Base-by-base conservation (phyloP, 2,888 invertebrate genomes). In the Spodoptera littoralis region DNA sequence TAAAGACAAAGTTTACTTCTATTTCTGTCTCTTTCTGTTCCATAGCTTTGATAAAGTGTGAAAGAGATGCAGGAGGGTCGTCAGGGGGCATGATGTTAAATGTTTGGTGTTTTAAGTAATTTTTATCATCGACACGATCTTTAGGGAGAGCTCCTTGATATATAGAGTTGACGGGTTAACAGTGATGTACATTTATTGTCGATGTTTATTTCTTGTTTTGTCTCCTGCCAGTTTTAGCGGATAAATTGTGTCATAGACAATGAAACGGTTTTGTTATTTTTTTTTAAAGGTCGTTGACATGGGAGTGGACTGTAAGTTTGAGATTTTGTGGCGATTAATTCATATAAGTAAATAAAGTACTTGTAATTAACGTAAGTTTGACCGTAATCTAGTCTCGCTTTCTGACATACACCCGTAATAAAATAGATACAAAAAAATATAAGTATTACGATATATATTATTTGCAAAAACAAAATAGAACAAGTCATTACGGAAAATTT, bases 21-120 rank as follows among this genome's bases (percentile, higher is more conserved):
- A 70, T 73, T 57, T 84, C 83, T 78, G 82, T 66, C 70, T 86
- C 82, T 73, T 72, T 74, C 69, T 8, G 42, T 43, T 54, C 55
- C 74, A 60, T 56, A 22, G 11, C 30, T 54, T 52, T 68, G 42
- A 53, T 52, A 56, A 53, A 49, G 90, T 62, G 82, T 44, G 86
- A 92, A 67, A 79, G 85, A 79, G 91, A 92, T 57, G 73, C 82
- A 45, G 57, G 65, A 81, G 78, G 84, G 87, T 85, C 87, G 79
- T 72, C 73, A 85, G 83, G 88, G 89, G 89, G 88, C 90, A 87
- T 77, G 77, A 89, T 88, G 92, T 91, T 92, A 92, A 93, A 93
- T 92, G 92, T 89, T 90, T 91, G 92, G 92, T 92, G 93, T 92
- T 93, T 92, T 94, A 93, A 94, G 93, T 94, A 93, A 93, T 93